Base-by-base conservation (phyloP, 2,113 vertebrate species). In the Oryzias woworae region DNA sequence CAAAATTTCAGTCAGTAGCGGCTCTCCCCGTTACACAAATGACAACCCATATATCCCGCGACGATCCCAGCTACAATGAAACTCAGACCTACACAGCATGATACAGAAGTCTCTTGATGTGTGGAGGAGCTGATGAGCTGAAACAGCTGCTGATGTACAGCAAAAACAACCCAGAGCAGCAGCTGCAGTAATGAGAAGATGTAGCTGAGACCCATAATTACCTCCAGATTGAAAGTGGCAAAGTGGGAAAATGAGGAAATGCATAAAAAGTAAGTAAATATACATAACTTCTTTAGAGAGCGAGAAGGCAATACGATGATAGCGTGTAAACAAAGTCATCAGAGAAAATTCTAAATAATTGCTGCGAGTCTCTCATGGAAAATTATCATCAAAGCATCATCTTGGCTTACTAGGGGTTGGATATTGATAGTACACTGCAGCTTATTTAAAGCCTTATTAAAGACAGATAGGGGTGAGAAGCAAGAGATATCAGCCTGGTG, bases 91-190 rank as follows among this genome's bases (percentile, higher is more conserved):
- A 24, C 70, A 77, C 49, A 46, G 80, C 50, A 59, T 79, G 55
- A 82, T 77, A 44, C 59, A 73, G 75, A 69, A 62, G 71, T 74
- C 66, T 71, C 62, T 71, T 72, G 56, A 77, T 82, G 66, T 23
- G 46, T 47, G 69, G 66, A 72, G 48, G 52, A 83, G 75, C 50
- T 72, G 59, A 80, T 78, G 70, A 70, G 64, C 69, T 59, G 63
- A 80, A 74, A 77, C 72, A 79, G 79, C 71, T 85, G 80, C 83
- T 82, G 85, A 88, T 45, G 62, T 65, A 81, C 62, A 81, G 62
- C 45, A n/a, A 58, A 79, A 54, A 69, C 48, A 72, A 81, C 66
- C 78, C 70, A 60, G 79, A 82, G 81, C 68, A 79, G 85, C 65
- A 77, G 68, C 70, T 66, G 65, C 69, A 66, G 71, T 75, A 75